phyloP scores from a whole-genome alignment of 2,797 vertebrate species.

The Gymnothorax javanicus region DNA sequence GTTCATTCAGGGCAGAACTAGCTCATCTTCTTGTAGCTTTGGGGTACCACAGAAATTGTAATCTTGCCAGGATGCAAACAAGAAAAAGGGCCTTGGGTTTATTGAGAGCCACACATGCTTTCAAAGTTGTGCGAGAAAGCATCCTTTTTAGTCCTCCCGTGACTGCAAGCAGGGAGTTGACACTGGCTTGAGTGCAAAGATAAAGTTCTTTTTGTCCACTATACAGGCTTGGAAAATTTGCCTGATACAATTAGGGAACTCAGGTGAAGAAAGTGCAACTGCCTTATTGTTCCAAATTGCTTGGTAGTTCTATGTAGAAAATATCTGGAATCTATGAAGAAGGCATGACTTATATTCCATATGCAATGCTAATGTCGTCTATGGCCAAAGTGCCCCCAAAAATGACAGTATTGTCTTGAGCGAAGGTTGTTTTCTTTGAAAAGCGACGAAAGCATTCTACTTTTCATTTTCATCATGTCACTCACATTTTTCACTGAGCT shows the following conservation, averaged over 20 bases:
- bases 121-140: neutral
- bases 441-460: neutral
- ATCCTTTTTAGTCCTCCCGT: neutral
- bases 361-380: neutral
- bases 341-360: neutral
- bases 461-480: neutral
- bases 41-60: neutral
- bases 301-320: neutral
- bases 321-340: neutral
- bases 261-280: neutral
- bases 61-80: neutral
- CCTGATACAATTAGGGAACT: neutral
- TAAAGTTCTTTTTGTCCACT: neutral
- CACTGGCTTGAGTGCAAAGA: neutral
- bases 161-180: neutral
- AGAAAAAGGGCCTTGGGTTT: neutral
- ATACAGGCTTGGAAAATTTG: neutral
- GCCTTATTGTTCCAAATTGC: neutral
- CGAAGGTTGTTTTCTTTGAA: neutral
- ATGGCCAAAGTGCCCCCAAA: neutral
- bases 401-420: neutral
- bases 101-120: conserved; percentile 1
- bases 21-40: neutral
- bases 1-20: neutral
- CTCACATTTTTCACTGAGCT: neutral